phyloP scores from a whole-genome alignment of 2,113 vertebrate genomes.

The Porphyrio hochstetteri region DNA sequence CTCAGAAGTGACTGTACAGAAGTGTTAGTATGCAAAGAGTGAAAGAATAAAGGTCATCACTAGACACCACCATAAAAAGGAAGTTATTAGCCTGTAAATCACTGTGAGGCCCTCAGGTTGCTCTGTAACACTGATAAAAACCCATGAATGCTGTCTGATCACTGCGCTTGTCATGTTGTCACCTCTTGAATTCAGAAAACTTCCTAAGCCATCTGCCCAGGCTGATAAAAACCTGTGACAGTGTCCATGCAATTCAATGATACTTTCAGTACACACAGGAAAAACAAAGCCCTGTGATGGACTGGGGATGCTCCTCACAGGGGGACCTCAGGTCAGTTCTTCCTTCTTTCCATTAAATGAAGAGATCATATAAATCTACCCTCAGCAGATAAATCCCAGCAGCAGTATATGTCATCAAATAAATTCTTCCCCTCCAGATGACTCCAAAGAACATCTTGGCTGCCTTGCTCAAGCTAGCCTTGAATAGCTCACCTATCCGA shows the following conservation, averaged over 20 bases:
- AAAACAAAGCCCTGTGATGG: not conserved
- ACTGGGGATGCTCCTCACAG: not conserved
- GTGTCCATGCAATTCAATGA: not conserved
- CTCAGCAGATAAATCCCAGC: not conserved
- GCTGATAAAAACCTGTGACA: not conserved
- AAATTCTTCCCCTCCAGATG: not conserved
- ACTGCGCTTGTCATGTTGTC: not conserved
- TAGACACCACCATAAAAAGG: not conserved
- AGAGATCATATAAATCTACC: not conserved
- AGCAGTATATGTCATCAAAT: not conserved
- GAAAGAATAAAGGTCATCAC: not conserved
- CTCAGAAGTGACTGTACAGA: not conserved
- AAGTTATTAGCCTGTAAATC: not conserved
- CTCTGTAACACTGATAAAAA: not conserved
- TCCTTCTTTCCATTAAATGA: not conserved
- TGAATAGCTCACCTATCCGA: not conserved
- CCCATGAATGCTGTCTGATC: not conserved
- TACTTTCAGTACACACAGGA: not conserved
- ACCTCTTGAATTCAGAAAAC: not conserved
- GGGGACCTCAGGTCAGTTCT: not conserved
- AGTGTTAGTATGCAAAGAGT: not conserved
- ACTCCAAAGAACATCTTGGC: not conserved
- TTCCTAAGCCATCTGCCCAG: not conserved
- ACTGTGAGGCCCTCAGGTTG: not conserved
- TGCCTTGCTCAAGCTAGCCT: not conserved